phyloP scores from a whole-genome alignment of 1,140 invertebrate species.

The Lutraria rhynchaena region DNA sequence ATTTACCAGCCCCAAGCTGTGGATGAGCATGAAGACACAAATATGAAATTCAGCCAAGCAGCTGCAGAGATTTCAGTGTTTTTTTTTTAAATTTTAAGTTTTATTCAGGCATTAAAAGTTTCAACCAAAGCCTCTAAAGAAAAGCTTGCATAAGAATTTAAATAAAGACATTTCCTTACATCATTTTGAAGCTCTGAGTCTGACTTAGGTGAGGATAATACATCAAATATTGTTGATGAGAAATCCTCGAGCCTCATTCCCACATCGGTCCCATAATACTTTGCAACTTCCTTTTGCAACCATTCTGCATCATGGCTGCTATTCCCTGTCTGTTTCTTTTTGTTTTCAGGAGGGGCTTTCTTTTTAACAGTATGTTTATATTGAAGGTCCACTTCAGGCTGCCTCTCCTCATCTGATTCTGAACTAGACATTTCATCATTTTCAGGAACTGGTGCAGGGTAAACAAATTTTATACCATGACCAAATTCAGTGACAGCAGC shows the following conservation, averaged over 20 bases:
- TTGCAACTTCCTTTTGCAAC: constrained; percentile 71
- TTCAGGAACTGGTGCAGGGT: constrained; percentile 1
- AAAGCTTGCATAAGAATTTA: no score
- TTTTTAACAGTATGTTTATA: constrained; percentile 57
- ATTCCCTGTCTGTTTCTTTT: constrained; percentile 40
- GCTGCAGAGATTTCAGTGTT: no score
- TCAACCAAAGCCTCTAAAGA: no score
- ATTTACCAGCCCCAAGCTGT: no score
- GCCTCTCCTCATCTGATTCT: constrained; percentile 71
- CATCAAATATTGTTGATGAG: constrained; percentile 76
- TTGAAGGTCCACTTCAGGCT: constrained; percentile 83
- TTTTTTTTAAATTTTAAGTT: no score
- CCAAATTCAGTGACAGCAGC: constrained; percentile 76
- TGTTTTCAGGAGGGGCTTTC: neutral
- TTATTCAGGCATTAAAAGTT: no score
- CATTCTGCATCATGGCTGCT: constrained; percentile 64
- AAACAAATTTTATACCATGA: constrained; percentile 74
- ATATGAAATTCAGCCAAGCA: no score
- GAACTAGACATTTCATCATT: constrained; percentile 66
- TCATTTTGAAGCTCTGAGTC: constrained; percentile 90
- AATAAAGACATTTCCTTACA: constrained; percentile 66
- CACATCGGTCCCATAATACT: constrained; percentile 68
- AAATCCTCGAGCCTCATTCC: constrained; percentile 74
- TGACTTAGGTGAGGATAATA: constrained; percentile 76
- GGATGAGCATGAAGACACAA: no score